Evolutionary conservation across 2,113 vertebrate species (phyloP).

Genomic region (Zingel zingel): DNA sequence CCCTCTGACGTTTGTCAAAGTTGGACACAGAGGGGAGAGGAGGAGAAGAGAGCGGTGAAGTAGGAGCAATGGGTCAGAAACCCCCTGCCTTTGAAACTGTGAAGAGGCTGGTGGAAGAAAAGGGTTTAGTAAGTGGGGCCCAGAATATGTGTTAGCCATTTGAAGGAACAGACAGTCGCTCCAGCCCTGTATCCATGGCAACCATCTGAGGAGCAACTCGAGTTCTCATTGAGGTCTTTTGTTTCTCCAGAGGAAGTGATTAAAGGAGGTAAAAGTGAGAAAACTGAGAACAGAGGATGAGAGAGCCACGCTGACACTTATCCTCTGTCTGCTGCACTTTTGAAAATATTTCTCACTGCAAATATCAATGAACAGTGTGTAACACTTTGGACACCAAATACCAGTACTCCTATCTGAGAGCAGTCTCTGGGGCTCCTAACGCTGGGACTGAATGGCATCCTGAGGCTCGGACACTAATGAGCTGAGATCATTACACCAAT

Average conservation of each 20-base stretch:
- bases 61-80: conserved; percentile 54
- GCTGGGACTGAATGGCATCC: conserved; percentile 68
- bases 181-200: conserved; percentile 78
- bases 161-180: conserved; percentile 56
- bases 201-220: conserved; percentile 73
- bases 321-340: conserved; percentile 66
- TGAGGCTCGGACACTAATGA: conserved; percentile 72
- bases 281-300: conserved; percentile 51
- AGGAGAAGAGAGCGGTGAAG: conserved; percentile 33
- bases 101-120: conserved; percentile 53
- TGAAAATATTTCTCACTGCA: conserved; percentile 59
- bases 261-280: conserved; percentile 72
- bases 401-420: conserved; percentile 51
- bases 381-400: conserved; percentile 58
- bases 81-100: conserved; percentile 52
- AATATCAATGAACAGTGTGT: conserved; percentile 66
- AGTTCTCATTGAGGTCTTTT: conserved; percentile 68
- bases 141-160: conserved; percentile 49
- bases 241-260: conserved; percentile 73
- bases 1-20: conserved; percentile 23
- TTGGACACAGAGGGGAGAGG: conserved; percentile 1
- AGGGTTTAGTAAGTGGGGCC: conserved; percentile 36
- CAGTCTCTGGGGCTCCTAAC: conserved; percentile 63
- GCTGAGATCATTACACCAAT: conserved; percentile 81
- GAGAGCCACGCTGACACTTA: conserved; percentile 51